Evolutionary conservation across 92 coral and sea anemone species (phyloP), one percentile per base, ranked within the genome.

Genomic region (Zoanthus sansibaricus): DNA sequence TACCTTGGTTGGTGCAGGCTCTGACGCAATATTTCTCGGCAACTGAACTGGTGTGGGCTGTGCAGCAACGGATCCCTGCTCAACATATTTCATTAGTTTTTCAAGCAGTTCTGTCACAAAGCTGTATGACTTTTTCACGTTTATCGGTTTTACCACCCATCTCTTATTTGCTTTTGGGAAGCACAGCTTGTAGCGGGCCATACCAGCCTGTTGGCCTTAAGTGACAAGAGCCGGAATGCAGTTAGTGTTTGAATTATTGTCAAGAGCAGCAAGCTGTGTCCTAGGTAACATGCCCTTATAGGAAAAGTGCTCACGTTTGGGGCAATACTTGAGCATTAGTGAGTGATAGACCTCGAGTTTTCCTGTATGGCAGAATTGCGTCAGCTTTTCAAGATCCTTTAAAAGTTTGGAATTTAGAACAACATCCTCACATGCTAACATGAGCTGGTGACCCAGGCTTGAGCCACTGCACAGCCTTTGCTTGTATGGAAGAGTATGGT

Each of bases 391-490:
- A 48, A 48, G 52, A 48, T 5, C 9, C 52, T 48, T 48, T 48
- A 48, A 48, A 48, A 88, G 84, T 58, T 84, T 84, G 0, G 64
- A 62, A 42, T 83, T 79, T 3, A 44, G 44, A 5, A 84, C 89
- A 46, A 85, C 87, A 9, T 83, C 94, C 58, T 91, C 91, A 15
- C 86, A 70, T 51, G 89, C 85, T 51, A n/a, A 84, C 69, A 82
- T 51, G 88, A 21, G 87, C 87, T 71, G 74, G 79, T 1, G 83
- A 76, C 59, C 87, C 90, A 47, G 83, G 89, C 77, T 78, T 68
- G 14, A 92, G 90, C 94, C 88, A 76, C 14, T 37, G 6, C 67
- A 59, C 67, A 59, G 67, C 67, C 20, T 59, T 59, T 59, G 18
- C 67, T 59, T 59, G 3, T 59, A 20, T 59, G 67, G 67, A 59